phyloP scores from a whole-genome alignment of 2,113 vertebrate species.

The Numida meleagris region DNA sequence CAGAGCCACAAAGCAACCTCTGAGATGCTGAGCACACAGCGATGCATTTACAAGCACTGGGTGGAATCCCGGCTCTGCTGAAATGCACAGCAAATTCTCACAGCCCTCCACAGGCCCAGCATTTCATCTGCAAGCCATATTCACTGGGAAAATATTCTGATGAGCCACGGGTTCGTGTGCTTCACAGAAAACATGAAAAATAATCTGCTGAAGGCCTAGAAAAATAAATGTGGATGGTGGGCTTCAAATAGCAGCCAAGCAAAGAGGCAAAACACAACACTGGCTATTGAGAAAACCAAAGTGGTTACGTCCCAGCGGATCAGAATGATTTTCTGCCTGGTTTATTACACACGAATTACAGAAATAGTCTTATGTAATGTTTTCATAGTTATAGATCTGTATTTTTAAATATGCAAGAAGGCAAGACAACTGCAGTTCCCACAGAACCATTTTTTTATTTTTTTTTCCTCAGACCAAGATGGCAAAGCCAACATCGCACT shows the following conservation, averaged over 20 bases:
- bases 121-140: slow-evolving; percentile 25
- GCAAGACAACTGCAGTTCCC: neutral
- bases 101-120: neutral
- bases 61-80: neutral
- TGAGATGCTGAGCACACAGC: neutral
- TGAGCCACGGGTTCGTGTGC: neutral
- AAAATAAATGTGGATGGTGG: neutral
- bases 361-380: slow-evolving; percentile 46
- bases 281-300: slow-evolving; percentile 15
- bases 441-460: neutral
- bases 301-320: slow-evolving; percentile 24
- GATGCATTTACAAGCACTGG: neutral
- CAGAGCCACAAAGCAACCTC: neutral
- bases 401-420: slow-evolving; percentile 6
- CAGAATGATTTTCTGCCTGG: neutral
- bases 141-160: slow-evolving; percentile 22
- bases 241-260: neutral
- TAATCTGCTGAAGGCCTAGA: neutral
- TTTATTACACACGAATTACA: slow-evolving; percentile 17
- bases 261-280: neutral
- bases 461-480: neutral
- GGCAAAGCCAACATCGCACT: neutral
- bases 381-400: slow-evolving; percentile 26
- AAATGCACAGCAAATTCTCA: slow-evolving; percentile 17
- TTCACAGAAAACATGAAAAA: slow-evolving; percentile 25